Evolutionary conservation across 2,888 invertebrate genomes (phyloP).

Genomic region (Troglohyphantes excavatus): DNA sequence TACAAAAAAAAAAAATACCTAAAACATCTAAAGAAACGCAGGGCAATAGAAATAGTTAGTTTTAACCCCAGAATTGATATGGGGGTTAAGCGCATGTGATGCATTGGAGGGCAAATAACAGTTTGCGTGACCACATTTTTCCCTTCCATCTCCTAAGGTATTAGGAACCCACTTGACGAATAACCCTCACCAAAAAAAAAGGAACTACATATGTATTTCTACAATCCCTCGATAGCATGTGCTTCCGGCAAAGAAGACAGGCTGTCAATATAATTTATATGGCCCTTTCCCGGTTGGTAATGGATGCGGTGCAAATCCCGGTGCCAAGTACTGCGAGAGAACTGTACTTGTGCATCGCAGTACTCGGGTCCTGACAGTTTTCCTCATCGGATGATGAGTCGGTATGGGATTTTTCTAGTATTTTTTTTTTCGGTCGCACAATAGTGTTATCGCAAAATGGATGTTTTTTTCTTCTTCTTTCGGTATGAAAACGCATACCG

Average conservation of each 20-base stretch:
- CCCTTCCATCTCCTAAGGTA: too few relatives aligned
- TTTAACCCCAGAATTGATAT: too few relatives aligned
- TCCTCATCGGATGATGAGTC: not conserved
- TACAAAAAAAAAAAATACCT: too few relatives aligned
- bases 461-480: not conserved
- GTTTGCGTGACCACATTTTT: too few relatives aligned
- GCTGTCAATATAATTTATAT: slow-evolving; percentile 9
- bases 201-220: not conserved
- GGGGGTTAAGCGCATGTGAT: too few relatives aligned
- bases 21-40: too few relatives aligned
- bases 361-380: not conserved
- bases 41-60: too few relatives aligned
- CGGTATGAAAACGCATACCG: not conserved
- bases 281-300: not conserved
- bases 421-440: not conserved
- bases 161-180: too few relatives aligned
- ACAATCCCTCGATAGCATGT: not conserved
- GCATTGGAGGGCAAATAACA: too few relatives aligned
- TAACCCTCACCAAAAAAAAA: not conserved
- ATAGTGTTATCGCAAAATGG: not conserved
- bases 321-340: not conserved
- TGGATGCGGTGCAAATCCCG: not conserved
- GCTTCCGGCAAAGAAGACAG: not conserved
- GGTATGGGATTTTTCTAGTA: not conserved
- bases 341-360: not conserved